Conservation (phyloP, 2,113 vertebrate genomes). For the Microcebus griseorufus region DNA sequence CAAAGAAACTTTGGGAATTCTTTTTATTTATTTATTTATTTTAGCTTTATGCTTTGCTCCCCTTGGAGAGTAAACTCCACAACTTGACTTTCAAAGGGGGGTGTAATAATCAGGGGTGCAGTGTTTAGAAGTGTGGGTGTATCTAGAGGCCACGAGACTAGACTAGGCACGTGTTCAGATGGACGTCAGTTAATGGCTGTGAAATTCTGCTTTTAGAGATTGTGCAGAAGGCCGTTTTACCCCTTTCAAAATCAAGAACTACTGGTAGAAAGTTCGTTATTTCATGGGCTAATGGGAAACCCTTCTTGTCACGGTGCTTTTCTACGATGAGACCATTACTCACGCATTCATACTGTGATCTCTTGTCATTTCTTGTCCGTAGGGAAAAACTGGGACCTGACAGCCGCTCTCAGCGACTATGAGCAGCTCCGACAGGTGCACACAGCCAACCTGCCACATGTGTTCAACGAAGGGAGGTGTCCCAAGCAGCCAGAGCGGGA, state of each 20-base stretch:
- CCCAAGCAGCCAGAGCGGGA: conserved; percentile 89
- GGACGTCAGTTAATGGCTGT: background rate
- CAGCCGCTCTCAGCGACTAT: conserved; percentile 95
- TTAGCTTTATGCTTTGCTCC: background rate
- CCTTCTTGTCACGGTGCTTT: background rate
- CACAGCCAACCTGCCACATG: conserved; percentile 95
- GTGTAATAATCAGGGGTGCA: background rate
- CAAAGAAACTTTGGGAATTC: background rate
- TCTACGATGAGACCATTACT: background rate
- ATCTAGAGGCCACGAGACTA: background rate
- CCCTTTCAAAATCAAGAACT: background rate
- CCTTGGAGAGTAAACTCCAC: background rate
- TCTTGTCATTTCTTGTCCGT: conserved; percentile 44
- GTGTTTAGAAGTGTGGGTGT: background rate
- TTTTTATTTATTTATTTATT: background rate
- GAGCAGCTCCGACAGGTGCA: conserved; percentile 98
- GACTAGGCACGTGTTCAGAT: background rate
- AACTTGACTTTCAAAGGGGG: background rate
- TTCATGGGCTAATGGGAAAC: background rate
- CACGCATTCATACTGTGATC: background rate
- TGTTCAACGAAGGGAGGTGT: conserved; percentile 95
- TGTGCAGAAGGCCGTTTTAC: too few relatives aligned
- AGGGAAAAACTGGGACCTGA: conserved; percentile 99
- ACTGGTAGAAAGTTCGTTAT: background rate
- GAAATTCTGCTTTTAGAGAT: background rate